phyloP scores from a whole-genome alignment of 2,797 vertebrate species.

The Sebastes hubbsi region DNA sequence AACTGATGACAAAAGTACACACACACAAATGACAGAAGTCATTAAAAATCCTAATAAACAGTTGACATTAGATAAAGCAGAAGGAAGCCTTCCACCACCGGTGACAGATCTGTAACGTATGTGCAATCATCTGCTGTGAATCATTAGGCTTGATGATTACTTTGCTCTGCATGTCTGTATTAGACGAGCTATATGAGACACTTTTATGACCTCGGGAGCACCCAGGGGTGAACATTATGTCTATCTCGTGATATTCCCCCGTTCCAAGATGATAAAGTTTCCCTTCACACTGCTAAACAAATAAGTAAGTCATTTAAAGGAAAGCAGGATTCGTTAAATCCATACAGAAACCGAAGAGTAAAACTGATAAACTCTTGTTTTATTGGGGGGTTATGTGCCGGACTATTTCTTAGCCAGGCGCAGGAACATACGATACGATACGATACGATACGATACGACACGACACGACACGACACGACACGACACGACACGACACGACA shows the following conservation, averaged over 20 bases:
- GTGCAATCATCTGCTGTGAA: neutral
- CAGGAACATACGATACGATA: too few species aligned
- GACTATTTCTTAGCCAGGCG: too few species aligned
- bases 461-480: accelerated
- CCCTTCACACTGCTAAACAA: neutral
- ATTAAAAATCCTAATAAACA: neutral
- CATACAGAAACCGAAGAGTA: neutral
- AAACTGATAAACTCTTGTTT: neutral
- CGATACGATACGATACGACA: accelerated
- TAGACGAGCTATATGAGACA: neutral
- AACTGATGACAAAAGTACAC: neutral
- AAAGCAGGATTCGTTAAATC: neutral
- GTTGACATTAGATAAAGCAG: neutral
- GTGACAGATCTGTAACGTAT: neutral
- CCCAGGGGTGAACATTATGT: neutral
- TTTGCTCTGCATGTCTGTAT: neutral
- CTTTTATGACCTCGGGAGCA: conserved; percentile 8
- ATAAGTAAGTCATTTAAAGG: neutral
- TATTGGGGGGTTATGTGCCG: neutral
- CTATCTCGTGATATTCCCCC: neutral
- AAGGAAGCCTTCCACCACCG: neutral
- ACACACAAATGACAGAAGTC: neutral
- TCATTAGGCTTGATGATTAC: neutral
- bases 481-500: accelerated
- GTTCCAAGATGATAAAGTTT: neutral